Base-by-base conservation (phyloP, 2,888 invertebrate genomes). In the Strigamia crassipes region DNA sequence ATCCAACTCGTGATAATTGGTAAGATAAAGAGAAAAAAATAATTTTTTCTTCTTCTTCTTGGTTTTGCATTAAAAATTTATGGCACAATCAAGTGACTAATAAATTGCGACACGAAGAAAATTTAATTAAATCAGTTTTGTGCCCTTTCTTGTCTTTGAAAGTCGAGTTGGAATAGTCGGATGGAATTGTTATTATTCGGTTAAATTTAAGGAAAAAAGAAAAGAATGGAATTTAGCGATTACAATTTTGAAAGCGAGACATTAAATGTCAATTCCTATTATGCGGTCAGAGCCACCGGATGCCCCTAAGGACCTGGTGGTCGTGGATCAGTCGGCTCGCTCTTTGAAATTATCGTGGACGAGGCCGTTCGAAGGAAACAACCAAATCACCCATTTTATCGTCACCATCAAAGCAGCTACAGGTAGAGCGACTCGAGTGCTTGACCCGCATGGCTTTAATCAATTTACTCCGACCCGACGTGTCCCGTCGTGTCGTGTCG, bases 261-360 rank as follows among this genome's bases (percentile, higher is more conserved):
- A 46, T 46, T 46, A 46, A 46, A 46, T 15, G 46, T 46, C n/a
- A 56, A 56, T 56, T 56, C 18, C 4, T 21, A 56, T 56, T 56
- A 18, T 18, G 56, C 56, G 56, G 56, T 56, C 38, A 93, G 94
- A 94, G 91, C 93, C 93, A 81, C 94, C 94, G 10, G 96, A 96
- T 90, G 93, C 95, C 84, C 96, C 96, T 0, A 95, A 95, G 86
- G 95, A 94, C 81, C 89, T 96, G 83, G 96, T 91, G 88, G 95
- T 96, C 41, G 89, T 96, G 84, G 96, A 96, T 88, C 96, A 96
- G 89, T 95, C 95, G 80, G 96, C 96, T 84, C 91, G 95, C 84
- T 94, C 94, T 0, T 96, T 96, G 81, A 96, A 96, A 87, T 89
- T 96, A 27, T 95, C 95, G 18, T 96, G 96, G 96, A 94, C 94